Evolutionary conservation across 2,888 invertebrate species (phyloP).

Genomic region (Stenotaenia linearis): DNA sequence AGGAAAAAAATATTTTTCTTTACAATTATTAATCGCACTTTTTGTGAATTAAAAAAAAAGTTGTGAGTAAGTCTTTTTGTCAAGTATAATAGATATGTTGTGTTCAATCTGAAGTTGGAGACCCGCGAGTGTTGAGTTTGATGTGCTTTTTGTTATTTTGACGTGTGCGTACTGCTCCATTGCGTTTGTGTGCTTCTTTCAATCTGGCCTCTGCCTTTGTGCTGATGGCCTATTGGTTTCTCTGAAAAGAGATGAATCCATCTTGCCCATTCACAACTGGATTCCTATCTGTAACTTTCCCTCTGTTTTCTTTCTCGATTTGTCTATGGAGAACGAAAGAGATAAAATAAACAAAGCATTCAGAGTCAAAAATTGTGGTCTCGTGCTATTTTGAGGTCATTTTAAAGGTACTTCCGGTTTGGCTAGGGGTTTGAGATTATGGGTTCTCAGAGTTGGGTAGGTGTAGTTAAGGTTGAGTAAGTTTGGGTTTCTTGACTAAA

Average conservation of each 20-base stretch:
- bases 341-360: too few species aligned
- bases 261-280: neutral
- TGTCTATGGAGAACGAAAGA: too few species aligned
- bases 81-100: neutral
- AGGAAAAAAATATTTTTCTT: neutral
- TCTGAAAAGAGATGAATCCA: conserved; percentile 3
- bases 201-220: conserved; percentile 7
- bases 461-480: too few species aligned
- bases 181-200: neutral
- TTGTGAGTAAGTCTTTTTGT: neutral
- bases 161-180: neutral
- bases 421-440: too few species aligned
- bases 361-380: too few species aligned
- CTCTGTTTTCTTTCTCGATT: neutral
- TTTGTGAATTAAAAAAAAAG: neutral
- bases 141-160: conserved; percentile 26
- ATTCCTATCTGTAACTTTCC: neutral
- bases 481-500: too few species aligned
- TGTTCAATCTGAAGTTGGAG: neutral
- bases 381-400: too few species aligned
- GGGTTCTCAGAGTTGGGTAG: too few species aligned
- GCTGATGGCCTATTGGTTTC: neutral
- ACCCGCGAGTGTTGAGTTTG: neutral
- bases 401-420: too few species aligned
- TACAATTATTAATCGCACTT: neutral